Evolutionary conservation across 2,797 vertebrate genomes (phyloP), one percentile per base, ranked within the genome.

Genomic region (Acestrorhynchus altus): DNA sequence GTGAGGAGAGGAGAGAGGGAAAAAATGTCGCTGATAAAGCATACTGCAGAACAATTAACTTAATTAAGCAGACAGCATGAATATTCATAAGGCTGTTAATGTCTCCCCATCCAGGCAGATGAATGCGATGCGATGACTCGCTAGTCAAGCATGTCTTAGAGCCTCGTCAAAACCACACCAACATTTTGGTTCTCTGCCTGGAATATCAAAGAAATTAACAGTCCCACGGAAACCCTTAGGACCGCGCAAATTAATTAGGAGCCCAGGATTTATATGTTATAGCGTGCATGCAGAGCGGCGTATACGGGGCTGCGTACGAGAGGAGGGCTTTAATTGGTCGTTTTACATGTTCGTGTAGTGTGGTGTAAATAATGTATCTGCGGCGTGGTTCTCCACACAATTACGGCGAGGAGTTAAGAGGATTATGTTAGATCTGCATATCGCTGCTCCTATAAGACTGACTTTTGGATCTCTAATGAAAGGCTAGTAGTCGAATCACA

Each of bases 1-100:
- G 68, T 57, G 49, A 42, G 46, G 60, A 52, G 15, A 26, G 42
- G 56, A 22, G 63, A 56, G 56, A 89, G 7, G 85, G 72, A 82
- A 86, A 86, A 91, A 92, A 22, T 89, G 92, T 94, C 94, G 94
- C 94, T 95, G 93, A 92, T 95, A 94, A 92, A 93, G 93, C 93
- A 95, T 96, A 95, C 93, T 94, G 94, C 91, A 92, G 92, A 93
- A 94, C 94, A 96, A 96, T 96, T 96, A 95, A 95, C 94, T 95
- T 96, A 96, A 96, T 96, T 96, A 95, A 94, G 92, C 93, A 95
- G 94, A 92, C 87, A 46, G 79, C 92, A 96, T 96, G 95, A 95
- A 96, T 96, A 96, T 96, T 96, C 94, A 96, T 95, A 93, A 94
- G 91, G 89, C 91, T 89, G 91, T 94, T 96, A 96, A 95, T 94